Percentiles rank a stretch among this genome's conserved stretches.
These are phyloP conservation scores for Porites divaricata DNA, from an alignment of 92 coral and sea anemone species.

Conservation along the genomic window DNA sequence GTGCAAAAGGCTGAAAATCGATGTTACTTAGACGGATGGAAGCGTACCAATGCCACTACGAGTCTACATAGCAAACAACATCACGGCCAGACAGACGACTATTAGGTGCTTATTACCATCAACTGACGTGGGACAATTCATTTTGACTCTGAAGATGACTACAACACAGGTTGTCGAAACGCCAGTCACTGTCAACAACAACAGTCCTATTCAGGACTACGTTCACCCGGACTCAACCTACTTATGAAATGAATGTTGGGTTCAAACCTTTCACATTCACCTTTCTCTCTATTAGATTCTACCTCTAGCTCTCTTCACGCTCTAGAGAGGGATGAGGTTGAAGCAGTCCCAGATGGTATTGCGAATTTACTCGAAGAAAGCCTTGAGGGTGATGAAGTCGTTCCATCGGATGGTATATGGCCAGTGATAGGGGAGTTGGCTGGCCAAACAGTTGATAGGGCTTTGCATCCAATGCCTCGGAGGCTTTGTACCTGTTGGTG, in stretches of 20 bases:
- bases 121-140: no score
- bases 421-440: conserved; percentile 28
- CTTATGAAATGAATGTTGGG: background rate
- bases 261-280: background rate
- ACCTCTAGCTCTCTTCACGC: background rate
- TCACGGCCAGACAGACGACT: no score
- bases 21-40: no score
- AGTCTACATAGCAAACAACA: no score
- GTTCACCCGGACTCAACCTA: no score
- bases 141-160: no score
- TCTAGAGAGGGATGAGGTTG: background rate
- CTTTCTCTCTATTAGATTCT: background rate
- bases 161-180: no score
- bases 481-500: conserved; percentile 32
- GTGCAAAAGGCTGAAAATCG: no score
- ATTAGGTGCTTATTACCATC: no score
- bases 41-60: no score
- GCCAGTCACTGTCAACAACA: no score
- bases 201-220: no score
- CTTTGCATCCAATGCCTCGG: conserved; percentile 36
- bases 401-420: conserved; percentile 3
- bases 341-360: background rate
- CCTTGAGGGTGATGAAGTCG: conserved; percentile 13
- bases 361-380: conserved; percentile 8
- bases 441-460: conserved; percentile 26